These are phyloP conservation scores for Druon quercuslanigerum DNA, from an alignment of 1,140 invertebrate genomes.

Conservation along the genomic window DNA sequence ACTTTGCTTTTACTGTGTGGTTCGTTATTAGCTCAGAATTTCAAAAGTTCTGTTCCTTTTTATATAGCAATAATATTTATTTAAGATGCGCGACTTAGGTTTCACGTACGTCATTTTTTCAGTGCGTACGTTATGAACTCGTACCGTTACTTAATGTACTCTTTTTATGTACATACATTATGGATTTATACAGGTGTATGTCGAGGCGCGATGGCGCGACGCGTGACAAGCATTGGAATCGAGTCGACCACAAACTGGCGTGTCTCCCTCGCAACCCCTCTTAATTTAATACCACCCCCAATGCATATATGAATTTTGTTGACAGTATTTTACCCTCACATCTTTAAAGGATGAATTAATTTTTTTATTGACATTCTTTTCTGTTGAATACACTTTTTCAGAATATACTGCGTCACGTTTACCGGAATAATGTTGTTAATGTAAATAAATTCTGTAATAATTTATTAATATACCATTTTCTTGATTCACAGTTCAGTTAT, in stretches of 20 bases:
- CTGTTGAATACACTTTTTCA: not conserved
- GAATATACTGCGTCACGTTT: no score
- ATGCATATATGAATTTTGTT: constrained; percentile 8
- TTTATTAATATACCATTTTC: no score
- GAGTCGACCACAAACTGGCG: constrained; percentile 17
- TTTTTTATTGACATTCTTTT: constrained; percentile 5
- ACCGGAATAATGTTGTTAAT: no score
- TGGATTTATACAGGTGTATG: not conserved
- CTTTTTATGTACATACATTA: not conserved
- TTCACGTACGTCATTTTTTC: not conserved
- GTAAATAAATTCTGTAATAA: no score
- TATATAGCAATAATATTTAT: not conserved
- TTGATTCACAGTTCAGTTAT: no score
- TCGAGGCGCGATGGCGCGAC: not conserved
- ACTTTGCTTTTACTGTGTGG: no score
- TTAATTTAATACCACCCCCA: constrained; percentile 15
- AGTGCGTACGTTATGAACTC: not conserved
- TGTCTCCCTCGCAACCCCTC: constrained; percentile 13
- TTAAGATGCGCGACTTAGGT: not conserved
- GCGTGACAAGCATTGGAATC: constrained; percentile 16
- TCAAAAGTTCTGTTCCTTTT: not conserved
- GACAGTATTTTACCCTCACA: not conserved
- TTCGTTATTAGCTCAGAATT: not conserved
- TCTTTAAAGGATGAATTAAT: not conserved
- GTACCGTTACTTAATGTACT: not conserved